A percentile compares a stretch with the other conserved stretches of the same genome.
phyloP scores from a whole-genome alignment of 2,797 vertebrate genomes.

The Gorsachius magnificus region DNA sequence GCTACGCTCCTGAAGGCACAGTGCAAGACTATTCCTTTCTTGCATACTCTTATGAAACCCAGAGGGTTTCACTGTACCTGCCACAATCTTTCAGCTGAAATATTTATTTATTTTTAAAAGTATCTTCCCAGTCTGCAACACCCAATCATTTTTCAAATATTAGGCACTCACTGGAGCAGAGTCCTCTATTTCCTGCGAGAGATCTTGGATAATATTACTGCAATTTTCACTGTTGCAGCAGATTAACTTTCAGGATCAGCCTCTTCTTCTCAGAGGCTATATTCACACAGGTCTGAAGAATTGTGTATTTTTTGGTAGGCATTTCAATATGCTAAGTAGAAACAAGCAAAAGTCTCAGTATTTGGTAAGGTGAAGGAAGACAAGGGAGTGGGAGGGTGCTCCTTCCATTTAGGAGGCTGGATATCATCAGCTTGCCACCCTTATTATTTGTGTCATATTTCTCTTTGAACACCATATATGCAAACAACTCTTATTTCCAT shows the following conservation, averaged over 20 bases:
- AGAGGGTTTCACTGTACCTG: neutral
- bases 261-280: neutral
- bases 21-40: neutral
- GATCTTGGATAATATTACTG: neutral
- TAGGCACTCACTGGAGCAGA: neutral
- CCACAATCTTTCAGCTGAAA: neutral
- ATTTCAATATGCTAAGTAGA: neutral
- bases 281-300: neutral
- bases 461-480: neutral
- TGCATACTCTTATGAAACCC: neutral
- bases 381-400: neutral
- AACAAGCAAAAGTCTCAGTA: neutral
- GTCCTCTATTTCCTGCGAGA: neutral
- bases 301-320: fast-evolving
- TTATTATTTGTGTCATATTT: neutral
- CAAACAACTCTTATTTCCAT: neutral
- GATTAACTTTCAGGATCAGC: neutral
- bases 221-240: neutral
- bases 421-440: neutral
- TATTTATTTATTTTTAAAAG: neutral
- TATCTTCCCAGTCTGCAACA: neutral
- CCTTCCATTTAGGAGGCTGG: neutral
- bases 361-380: neutral
- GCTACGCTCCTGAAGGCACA: neutral
- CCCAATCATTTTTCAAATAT: neutral